Conservation (phyloP, 2,888 invertebrate species). For the Bombylius major region DNA sequence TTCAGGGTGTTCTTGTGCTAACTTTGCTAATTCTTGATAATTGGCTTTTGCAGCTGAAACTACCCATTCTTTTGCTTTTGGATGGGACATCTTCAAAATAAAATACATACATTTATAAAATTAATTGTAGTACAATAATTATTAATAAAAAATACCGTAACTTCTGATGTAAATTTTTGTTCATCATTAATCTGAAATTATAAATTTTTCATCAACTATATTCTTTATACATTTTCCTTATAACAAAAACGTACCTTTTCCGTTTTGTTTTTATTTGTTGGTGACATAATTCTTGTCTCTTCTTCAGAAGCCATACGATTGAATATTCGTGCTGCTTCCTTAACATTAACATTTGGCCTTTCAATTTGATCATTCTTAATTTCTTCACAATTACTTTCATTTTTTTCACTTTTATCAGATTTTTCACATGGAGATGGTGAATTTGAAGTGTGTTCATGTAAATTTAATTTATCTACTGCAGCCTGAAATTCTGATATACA, state of each 20-base stretch:
- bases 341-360: constrained; percentile 53
- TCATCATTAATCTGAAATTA: not conserved
- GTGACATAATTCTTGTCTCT: constrained; percentile 43
- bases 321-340: constrained; percentile 84
- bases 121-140: not conserved
- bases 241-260: constrained; percentile 46
- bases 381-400: constrained; percentile 25
- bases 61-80: constrained; percentile 77
- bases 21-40: constrained; percentile 73
- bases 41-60: constrained; percentile 72
- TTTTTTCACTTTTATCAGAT: constrained; percentile 33
- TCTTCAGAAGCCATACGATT: constrained; percentile 82
- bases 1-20: constrained; percentile 71
- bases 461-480: constrained; percentile 26
- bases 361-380: constrained; percentile 15
- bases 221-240: not conserved
- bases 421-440: constrained; percentile 40
- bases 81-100: constrained; percentile 21
- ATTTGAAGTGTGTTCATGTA: constrained; percentile 10
- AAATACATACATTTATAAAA: constrained; percentile 14
- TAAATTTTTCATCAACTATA: not conserved
- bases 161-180: not conserved
- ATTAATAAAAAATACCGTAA: not conserved
- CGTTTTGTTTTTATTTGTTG: constrained; percentile 41
- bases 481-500: constrained; percentile 32